phyloP scores from a whole-genome alignment of 1,140 invertebrate species.

The Pinna nobilis region DNA sequence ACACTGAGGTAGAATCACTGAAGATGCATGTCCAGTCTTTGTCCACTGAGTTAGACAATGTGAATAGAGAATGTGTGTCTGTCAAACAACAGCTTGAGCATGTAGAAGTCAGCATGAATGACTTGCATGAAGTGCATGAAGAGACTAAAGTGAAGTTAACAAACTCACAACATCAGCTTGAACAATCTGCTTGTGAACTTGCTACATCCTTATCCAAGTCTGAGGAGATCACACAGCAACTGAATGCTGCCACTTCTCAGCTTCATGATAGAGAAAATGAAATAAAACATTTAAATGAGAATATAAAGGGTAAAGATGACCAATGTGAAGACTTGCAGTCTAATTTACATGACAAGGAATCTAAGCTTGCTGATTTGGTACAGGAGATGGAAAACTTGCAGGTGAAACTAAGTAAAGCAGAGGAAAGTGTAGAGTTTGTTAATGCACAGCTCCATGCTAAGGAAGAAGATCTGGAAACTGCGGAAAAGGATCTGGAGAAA shows the following conservation, averaged over 20 bases:
- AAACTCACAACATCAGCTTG: neutral
- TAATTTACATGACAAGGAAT: neutral
- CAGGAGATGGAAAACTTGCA: neutral
- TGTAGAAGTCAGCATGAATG: conserved; percentile 15
- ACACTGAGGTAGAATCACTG: conserved; percentile 14
- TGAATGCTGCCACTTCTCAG: too few relatives aligned
- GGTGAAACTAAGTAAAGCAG: neutral
- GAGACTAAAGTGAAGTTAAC: neutral
- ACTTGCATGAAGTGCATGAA: conserved; percentile 27
- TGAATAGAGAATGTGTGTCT: neutral
- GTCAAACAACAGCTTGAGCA: conserved; percentile 29
- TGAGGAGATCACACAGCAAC: too few relatives aligned
- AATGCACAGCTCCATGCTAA: neutral
- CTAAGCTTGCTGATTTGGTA: neutral
- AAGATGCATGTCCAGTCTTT: conserved; percentile 35
- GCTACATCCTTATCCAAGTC: too few relatives aligned
- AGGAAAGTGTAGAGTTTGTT: neutral
- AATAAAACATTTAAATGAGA: neutral
- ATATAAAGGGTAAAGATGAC: neutral
- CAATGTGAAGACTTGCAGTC: neutral
- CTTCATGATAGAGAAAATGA: neutral
- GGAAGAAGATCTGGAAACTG: too few relatives aligned
- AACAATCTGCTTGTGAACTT: too few relatives aligned
- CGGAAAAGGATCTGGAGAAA: neutral
- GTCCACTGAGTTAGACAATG: conserved; percentile 5